Percentiles rank a stretch among this genome's conserved stretches.
Evolutionary conservation across 2,797 vertebrate species (phyloP).

Genomic region (Echiichthys vipera): DNA sequence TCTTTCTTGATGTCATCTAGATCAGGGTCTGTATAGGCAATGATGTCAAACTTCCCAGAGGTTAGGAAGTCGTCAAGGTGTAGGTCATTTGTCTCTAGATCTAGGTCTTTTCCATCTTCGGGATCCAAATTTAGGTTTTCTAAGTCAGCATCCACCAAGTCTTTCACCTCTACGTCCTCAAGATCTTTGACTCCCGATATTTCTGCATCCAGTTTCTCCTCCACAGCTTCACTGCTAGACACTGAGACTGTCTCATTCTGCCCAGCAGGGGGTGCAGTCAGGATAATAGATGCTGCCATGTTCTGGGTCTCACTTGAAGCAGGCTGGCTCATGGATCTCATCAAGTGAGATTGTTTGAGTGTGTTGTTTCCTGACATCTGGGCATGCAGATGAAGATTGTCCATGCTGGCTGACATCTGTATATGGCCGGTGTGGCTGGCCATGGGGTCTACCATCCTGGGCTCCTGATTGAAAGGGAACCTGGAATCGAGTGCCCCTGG

Average conservation of each 20-base stretch:
- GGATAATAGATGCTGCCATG: conserved; percentile 79
- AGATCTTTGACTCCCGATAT: conserved; percentile 97
- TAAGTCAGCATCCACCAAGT: conserved; percentile 96
- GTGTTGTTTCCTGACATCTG: conserved; percentile 81
- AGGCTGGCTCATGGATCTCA: conserved; percentile 90
- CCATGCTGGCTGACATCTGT: conserved; percentile 87
- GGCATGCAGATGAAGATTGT: conserved; percentile 87
- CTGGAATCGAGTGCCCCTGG: conserved; percentile 85
- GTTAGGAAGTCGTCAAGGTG: conserved; percentile 96
- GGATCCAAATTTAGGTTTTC: conserved; percentile 97
- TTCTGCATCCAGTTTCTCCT: conserved; percentile 95
- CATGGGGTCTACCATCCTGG: conserved; percentile 85
- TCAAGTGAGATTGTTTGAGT: conserved; percentile 83
- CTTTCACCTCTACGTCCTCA: conserved; percentile 97
- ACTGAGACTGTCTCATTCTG: conserved; percentile 72
- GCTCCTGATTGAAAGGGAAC: conserved; percentile 82
- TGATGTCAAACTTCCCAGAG: conserved; percentile 98
- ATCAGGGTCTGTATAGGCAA: conserved; percentile 97
- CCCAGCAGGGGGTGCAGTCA: conserved; percentile 78
- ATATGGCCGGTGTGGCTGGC: conserved; percentile 80
- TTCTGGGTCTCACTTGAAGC: conserved; percentile 85
- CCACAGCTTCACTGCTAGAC: conserved; percentile 79
- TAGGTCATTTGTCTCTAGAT: conserved; percentile 96
- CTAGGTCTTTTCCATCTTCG: conserved; percentile 96
- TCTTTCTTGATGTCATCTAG: conserved; percentile 96